Percentiles rank a stretch among this genome's conserved stretches.
These are phyloP conservation scores for Cheilosia variabilis DNA, from an alignment of 2,888 invertebrate genomes.

Conservation along the genomic window DNA sequence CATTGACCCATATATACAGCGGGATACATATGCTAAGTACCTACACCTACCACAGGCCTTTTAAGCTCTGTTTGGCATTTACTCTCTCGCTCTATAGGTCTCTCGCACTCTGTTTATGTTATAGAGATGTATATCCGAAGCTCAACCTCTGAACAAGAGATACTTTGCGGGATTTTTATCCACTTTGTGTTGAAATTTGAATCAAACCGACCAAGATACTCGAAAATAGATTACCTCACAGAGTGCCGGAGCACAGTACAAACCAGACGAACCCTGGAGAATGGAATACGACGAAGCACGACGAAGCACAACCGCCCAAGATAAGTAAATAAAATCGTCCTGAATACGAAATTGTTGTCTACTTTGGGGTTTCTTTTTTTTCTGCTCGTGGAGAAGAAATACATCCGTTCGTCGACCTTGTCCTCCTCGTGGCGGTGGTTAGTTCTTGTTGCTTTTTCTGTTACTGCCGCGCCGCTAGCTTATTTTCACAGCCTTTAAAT, in stretches of 20 bases:
- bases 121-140: slow-evolving; percentile 12
- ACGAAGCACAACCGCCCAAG: slow-evolving; percentile 27
- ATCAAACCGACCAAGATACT: slow-evolving; percentile 71
- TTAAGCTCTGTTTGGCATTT: slow-evolving; percentile 52
- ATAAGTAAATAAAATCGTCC: slow-evolving; percentile 69
- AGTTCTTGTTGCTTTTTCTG: slow-evolving; percentile 52
- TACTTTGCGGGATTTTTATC: slow-evolving; percentile 65
- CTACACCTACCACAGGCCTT: slow-evolving; percentile 16
- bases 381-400: slow-evolving; percentile 18
- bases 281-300: slow-evolving; percentile 18
- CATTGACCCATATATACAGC: slow-evolving; percentile 33
- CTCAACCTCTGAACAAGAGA: slow-evolving; percentile 32
- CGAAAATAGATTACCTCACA: slow-evolving; percentile 69
- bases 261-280: slow-evolving; percentile 2
- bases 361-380: slow-evolving; percentile 22
- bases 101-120: slow-evolving; percentile 9
- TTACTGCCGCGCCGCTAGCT: slow-evolving; percentile 54
- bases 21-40: slow-evolving; percentile 10
- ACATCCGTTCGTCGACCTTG: slow-evolving; percentile 27
- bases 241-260: slow-evolving; percentile 17
- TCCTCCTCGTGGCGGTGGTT: slow-evolving; percentile 6
- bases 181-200: slow-evolving; percentile 68
- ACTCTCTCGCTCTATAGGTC: slow-evolving; percentile 14
- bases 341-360: slow-evolving; percentile 68
- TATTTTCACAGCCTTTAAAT: slow-evolving; percentile 76